phyloP scores from a whole-genome alignment of 2,888 invertebrate species.

The Autographa pulchrina region DNA sequence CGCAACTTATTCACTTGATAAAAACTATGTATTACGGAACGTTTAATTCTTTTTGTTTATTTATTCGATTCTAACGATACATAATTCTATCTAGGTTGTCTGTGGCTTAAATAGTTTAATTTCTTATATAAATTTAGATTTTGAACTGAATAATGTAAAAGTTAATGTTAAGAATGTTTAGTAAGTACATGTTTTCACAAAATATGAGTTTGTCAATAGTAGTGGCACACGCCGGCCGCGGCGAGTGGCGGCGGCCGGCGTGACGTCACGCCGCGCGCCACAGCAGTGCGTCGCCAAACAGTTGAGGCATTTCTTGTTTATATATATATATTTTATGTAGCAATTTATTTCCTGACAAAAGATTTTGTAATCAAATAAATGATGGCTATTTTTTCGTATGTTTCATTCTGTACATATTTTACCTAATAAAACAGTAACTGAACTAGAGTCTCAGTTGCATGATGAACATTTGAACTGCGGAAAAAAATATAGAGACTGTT shows the following conservation, averaged over 20 bases:
- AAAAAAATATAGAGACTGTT: no score
- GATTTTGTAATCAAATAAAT: slow-evolving; percentile 88
- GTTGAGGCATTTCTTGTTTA: slow-evolving; percentile 83
- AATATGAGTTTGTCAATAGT: slow-evolving; percentile 60
- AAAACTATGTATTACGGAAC: slow-evolving; percentile 38
- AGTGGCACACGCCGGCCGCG: slow-evolving; percentile 8
- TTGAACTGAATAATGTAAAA: slow-evolving; percentile 73
- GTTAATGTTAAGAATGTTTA: slow-evolving; percentile 68
- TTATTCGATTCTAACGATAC: slow-evolving; percentile 51
- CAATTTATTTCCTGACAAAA: slow-evolving; percentile 86
- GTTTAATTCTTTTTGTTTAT: slow-evolving; percentile 41
- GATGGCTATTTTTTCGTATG: slow-evolving; percentile 81
- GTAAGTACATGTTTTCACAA: slow-evolving; percentile 69
- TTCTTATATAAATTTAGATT: slow-evolving; percentile 66
- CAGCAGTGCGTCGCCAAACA: slow-evolving; percentile 62
- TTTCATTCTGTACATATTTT: slow-evolving; percentile 59
- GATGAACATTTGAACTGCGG: no score
- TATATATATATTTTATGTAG: slow-evolving; percentile 86
- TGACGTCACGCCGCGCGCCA: slow-evolving; percentile 30
- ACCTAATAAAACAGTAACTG: not conserved
- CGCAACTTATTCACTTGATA: slow-evolving; percentile 44
- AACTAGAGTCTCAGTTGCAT: no score
- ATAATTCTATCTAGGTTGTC: slow-evolving; percentile 58
- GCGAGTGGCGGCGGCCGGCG: slow-evolving; percentile 16
- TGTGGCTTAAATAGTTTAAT: slow-evolving; percentile 66